phyloP scores from a whole-genome alignment of 2,113 vertebrate species.

The Cervus canadensis region DNA sequence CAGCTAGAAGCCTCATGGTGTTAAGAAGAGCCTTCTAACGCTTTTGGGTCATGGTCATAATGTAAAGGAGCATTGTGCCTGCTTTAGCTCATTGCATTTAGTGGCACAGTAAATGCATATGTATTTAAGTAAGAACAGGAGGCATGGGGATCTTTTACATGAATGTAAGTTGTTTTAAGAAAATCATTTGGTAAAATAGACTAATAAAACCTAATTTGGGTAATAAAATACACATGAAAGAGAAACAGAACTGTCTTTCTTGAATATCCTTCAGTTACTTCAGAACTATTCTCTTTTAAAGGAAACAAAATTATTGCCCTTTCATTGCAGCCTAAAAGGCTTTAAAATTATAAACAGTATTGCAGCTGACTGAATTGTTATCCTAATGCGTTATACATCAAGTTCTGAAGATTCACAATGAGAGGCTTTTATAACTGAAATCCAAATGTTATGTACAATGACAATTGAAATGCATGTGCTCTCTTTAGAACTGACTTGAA shows the following conservation, averaged over 20 bases:
- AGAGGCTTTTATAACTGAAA: constrained; percentile 72
- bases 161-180: constrained; percentile 26
- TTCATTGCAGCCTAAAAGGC: constrained; percentile 69
- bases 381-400: constrained; percentile 79
- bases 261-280: constrained; percentile 69
- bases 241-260: constrained; percentile 59
- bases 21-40: background rate
- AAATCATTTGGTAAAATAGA: constrained; percentile 46
- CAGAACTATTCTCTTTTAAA: constrained; percentile 62
- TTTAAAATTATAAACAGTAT: constrained; percentile 78
- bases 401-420: constrained; percentile 64
- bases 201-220: constrained; percentile 54
- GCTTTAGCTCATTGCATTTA: background rate
- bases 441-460: constrained; percentile 68
- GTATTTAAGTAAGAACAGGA: background rate
- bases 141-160: background rate
- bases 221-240: constrained; percentile 57
- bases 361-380: constrained; percentile 73
- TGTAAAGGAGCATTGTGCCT: fast-evolving
- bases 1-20: background rate
- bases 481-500: constrained; percentile 54
- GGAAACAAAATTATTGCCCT: constrained; percentile 71
- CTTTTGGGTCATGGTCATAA: background rate
- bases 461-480: constrained; percentile 51
- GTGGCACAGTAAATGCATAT: background rate